Evolutionary conservation across 1,140 invertebrate species (phyloP).

Genomic region (Cylas formicarius): DNA sequence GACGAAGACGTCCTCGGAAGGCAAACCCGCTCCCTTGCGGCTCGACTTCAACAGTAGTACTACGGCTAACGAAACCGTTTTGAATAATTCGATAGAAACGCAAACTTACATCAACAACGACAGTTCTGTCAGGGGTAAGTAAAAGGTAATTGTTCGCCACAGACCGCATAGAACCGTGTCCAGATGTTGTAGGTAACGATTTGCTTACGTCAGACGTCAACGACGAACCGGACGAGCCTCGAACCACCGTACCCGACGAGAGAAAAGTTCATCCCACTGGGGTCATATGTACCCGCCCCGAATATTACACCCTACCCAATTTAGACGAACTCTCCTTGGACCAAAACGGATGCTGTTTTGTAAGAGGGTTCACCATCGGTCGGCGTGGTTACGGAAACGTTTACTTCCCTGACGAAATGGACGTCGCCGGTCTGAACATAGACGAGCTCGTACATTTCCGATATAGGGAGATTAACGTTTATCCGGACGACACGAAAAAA

Average conservation of each 20-base stretch:
- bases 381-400: conserved; percentile 88
- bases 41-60: conserved; percentile 20
- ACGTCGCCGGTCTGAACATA: conserved; percentile 82
- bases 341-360: conserved; percentile 71
- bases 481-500: conserved; percentile 63
- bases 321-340: conserved; percentile 66
- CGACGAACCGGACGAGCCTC: conserved; percentile 2
- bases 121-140: conserved; percentile 12
- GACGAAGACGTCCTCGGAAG: background rate
- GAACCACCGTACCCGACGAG: conserved; percentile 3
- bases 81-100: conserved; percentile 14
- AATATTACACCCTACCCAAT: conserved; percentile 80
- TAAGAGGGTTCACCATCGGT: conserved; percentile 76
- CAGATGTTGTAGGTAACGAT: background rate
- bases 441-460: conserved; percentile 76
- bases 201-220: conserved; percentile 16
- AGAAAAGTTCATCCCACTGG: conserved; percentile 22
- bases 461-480: conserved; percentile 68
- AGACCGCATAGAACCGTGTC: background rate
- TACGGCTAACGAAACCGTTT: conserved; percentile 9
- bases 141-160: background rate
- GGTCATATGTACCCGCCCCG: conserved; percentile 43
- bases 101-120: conserved; percentile 14
- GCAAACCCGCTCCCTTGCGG: conserved; percentile 9
- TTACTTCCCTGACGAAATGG: conserved; percentile 77